These are phyloP conservation scores for Meriones unguiculatus DNA, from an alignment of 2,113 vertebrate species.

Conservation along the genomic window DNA sequence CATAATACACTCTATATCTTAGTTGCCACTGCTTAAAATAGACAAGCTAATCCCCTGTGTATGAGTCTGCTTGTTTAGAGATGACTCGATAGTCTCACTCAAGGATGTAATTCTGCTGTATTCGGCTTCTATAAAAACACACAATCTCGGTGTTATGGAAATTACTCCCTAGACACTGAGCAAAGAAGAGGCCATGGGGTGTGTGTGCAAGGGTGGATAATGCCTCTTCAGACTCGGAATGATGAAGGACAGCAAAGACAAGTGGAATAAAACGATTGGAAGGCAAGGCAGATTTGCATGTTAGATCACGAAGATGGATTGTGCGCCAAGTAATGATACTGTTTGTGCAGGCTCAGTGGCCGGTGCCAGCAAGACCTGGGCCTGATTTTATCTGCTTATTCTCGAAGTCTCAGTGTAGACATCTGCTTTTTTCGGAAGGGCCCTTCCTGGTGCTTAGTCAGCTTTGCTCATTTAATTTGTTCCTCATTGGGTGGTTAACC, in stretches of 20 bases:
- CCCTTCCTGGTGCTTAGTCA: background rate
- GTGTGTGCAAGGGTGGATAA: background rate
- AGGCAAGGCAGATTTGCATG: background rate
- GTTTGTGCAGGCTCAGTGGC: background rate
- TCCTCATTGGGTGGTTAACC: background rate
- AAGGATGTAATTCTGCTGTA: background rate
- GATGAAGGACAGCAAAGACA: background rate
- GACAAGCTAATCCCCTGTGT: background rate
- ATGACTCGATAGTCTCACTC: background rate
- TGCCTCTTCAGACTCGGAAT: background rate
- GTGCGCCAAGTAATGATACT: rapidly evolving
- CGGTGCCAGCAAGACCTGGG: background rate
- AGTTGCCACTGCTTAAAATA: conserved; percentile 29
- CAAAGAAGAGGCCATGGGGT: background rate
- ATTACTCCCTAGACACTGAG: background rate
- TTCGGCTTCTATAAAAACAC: background rate
- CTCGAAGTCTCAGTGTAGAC: background rate
- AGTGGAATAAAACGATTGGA: background rate
- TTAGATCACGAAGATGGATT: no score
- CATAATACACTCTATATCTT: background rate
- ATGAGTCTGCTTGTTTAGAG: conserved; percentile 19
- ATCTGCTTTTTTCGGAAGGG: background rate
- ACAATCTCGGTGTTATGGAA: conserved; percentile 2
- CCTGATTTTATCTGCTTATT: background rate
- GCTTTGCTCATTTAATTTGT: background rate